A percentile compares a stretch with the other conserved stretches of the same genome.
These are phyloP conservation scores for Lipophrys pholis DNA, from an alignment of 2,113 vertebrate species.

Conservation along the genomic window DNA sequence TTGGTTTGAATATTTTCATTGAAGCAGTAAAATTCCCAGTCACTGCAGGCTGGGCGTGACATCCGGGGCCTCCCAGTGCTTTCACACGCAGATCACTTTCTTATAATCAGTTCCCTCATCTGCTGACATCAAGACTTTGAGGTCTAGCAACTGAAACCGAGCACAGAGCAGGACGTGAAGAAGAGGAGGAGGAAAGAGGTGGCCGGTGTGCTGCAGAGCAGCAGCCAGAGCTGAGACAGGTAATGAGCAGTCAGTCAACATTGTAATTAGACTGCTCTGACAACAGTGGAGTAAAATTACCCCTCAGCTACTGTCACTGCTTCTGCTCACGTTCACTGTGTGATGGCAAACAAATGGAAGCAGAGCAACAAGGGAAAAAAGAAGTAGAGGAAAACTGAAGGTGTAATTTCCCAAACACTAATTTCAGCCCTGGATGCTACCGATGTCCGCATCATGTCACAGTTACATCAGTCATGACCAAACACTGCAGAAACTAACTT, in stretches of 20 bases:
- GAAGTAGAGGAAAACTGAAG: neutral
- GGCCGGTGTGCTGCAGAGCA: slow-evolving; percentile 4
- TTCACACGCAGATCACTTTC: slow-evolving; percentile 25
- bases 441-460: neutral
- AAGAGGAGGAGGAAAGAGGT: neutral
- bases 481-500: neutral
- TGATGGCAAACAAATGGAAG: neutral
- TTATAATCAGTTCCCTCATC: slow-evolving; percentile 6
- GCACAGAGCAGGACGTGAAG: neutral
- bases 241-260: slow-evolving; percentile 14
- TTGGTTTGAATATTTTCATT: too few species aligned
- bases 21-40: too few species aligned
- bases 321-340: neutral
- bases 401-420: slow-evolving; percentile 1
- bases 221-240: neutral
- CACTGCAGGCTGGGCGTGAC: neutral
- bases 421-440: neutral
- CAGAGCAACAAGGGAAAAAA: neutral
- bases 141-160: neutral
- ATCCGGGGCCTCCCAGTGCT: neutral
- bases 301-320: slow-evolving; percentile 15
- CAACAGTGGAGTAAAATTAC: slow-evolving; percentile 14
- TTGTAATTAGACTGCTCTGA: slow-evolving; percentile 31
- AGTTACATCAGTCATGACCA: neutral
- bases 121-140: neutral